These are phyloP conservation scores for Podarcis lilfordi DNA, from an alignment of 2,797 vertebrate genomes.

Conservation along the genomic window DNA sequence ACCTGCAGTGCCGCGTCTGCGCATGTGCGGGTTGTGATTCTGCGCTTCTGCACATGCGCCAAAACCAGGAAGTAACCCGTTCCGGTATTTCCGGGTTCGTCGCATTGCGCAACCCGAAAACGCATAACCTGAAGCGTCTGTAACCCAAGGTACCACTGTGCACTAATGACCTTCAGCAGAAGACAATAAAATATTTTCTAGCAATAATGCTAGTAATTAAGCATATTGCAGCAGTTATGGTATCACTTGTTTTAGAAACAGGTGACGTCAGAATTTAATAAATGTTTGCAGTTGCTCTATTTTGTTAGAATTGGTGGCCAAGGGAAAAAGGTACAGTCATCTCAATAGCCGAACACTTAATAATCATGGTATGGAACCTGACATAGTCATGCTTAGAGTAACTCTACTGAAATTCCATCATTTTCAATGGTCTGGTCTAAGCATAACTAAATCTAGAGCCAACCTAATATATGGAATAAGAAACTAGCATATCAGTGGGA, in stretches of 20 bases:
- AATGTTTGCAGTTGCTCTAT: neutral
- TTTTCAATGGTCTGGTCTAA: neutral
- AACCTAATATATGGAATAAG: neutral
- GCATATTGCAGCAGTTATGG: neutral
- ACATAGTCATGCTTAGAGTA: neutral
- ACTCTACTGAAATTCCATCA: neutral
- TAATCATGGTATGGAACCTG: no score
- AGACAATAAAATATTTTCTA: neutral
- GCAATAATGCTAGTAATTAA: neutral
- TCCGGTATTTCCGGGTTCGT: no score
- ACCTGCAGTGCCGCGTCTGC: no score
- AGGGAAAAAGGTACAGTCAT: neutral
- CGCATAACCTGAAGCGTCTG: no score
- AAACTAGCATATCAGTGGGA: neutral
- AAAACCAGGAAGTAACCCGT: no score
- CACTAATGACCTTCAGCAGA: neutral
- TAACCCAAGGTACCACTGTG: no score
- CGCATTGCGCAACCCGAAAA: no score
- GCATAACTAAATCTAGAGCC: neutral
- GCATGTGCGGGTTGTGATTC: no score
- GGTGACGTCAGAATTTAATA: neutral
- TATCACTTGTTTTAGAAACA: neutral
- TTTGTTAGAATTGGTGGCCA: neutral
- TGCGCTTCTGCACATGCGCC: no score
- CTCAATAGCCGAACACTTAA: neutral